Conservation (phyloP, 2,888 invertebrate species). For the Allophyes oxyacanthae region DNA sequence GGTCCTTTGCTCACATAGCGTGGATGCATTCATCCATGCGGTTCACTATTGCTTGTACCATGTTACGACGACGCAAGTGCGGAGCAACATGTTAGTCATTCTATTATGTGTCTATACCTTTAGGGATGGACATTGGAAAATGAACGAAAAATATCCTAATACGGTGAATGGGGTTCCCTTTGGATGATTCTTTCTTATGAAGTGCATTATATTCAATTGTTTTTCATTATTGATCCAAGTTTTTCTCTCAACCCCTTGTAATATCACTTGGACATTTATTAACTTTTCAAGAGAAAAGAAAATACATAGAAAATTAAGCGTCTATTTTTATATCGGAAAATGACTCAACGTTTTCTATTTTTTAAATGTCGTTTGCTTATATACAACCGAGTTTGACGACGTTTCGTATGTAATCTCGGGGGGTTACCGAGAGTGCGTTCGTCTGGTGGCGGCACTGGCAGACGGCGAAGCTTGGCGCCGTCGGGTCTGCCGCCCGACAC, state of each 20-base stretch:
- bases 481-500: constrained; percentile 74
- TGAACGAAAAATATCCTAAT: too few relatives aligned
- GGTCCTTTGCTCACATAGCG: constrained; percentile 76
- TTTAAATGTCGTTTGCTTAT: constrained; percentile 24
- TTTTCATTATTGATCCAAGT: too few relatives aligned
- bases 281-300: background rate
- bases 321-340: constrained; percentile 18
- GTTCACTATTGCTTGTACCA: constrained; percentile 60
- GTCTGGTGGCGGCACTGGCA: constrained; percentile 53
- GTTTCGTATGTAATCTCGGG: constrained; percentile 63
- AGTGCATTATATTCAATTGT: too few relatives aligned
- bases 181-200: too few relatives aligned
- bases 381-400: constrained; percentile 61
- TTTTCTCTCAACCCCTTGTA: too few relatives aligned
- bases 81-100: constrained; percentile 16
- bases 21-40: constrained; percentile 77
- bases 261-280: too few relatives aligned
- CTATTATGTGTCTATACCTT: background rate
- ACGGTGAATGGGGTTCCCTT: too few relatives aligned
- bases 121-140: background rate
- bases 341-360: constrained; percentile 11
- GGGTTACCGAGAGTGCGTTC: constrained; percentile 60
- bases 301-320: constrained; percentile 10
- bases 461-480: constrained; percentile 69
- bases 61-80: constrained; percentile 37